Conservation (phyloP, 2,888 invertebrate species). For the Thalpophila matura region DNA sequence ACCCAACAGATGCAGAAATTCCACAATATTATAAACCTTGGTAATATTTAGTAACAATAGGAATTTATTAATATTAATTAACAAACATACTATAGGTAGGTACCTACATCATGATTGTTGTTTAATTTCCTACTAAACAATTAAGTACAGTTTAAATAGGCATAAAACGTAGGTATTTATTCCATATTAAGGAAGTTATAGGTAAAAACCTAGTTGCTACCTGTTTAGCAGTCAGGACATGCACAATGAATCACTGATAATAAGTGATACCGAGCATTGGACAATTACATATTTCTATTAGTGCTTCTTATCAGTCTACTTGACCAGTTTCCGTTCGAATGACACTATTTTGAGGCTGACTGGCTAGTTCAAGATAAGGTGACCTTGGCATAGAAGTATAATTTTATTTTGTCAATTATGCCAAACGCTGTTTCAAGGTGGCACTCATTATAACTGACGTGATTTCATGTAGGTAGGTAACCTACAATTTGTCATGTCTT, state of each 20-base stretch:
- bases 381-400: slow-evolving; percentile 64
- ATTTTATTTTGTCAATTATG: slow-evolving; percentile 37
- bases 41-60: no score
- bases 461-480: slow-evolving; percentile 9
- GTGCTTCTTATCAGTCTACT: slow-evolving; percentile 65
- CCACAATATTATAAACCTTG: no score
- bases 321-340: slow-evolving; percentile 69
- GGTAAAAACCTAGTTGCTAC: slow-evolving; percentile 7
- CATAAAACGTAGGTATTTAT: not conserved
- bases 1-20: no score
- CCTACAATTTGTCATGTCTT: no score
- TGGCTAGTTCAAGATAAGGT: slow-evolving; percentile 58
- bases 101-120: no score
- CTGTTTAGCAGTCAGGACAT: slow-evolving; percentile 2
- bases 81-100: no score
- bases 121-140: no score
- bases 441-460: slow-evolving; percentile 11
- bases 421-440: slow-evolving; percentile 41
- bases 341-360: slow-evolving; percentile 62
- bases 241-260: slow-evolving; percentile 35
- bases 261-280: no score
- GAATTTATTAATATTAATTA: no score
- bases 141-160: no score
- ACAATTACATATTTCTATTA: slow-evolving; percentile 41
- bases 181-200: not conserved